These are phyloP conservation scores for Planiliza haematocheilus DNA, from an alignment of 2,113 vertebrate species.

Conservation along the genomic window DNA sequence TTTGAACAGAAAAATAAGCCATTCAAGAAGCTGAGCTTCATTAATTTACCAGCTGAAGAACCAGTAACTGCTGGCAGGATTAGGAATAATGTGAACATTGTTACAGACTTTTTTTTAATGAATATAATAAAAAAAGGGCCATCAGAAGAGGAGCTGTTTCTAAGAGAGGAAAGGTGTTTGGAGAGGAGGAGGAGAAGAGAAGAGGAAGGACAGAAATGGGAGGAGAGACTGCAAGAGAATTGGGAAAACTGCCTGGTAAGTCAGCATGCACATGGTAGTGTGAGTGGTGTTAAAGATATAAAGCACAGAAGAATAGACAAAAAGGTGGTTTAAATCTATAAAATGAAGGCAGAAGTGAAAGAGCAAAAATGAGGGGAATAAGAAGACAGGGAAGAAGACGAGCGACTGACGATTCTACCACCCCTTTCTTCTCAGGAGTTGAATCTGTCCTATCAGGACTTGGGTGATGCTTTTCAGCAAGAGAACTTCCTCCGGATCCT, in stretches of 20 bases:
- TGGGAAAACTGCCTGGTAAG: conserved; percentile 94
- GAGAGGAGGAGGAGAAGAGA: conserved; percentile 77
- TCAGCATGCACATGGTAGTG: not conserved
- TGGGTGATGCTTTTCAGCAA: conserved; percentile 91
- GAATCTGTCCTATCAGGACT: conserved; percentile 95
- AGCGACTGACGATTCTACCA: not conserved
- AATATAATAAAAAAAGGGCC: conserved; percentile 84
- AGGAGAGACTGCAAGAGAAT: conserved; percentile 90
- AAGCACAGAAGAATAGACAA: not conserved
- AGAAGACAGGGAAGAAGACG: not conserved
- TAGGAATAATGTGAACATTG: not conserved
- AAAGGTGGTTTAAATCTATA: not conserved
- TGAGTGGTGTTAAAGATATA: not conserved
- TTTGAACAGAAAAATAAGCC: not conserved
- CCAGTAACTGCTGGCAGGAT: not conserved
- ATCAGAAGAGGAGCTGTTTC: conserved; percentile 83
- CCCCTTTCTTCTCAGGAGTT: conserved; percentile 82
- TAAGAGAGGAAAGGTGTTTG: conserved; percentile 74
- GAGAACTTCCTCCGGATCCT: conserved; percentile 92
- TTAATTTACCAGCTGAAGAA: too few relatives aligned
- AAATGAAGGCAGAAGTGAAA: too few relatives aligned
- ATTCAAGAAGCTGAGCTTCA: too few relatives aligned
- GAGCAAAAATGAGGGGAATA: not conserved
- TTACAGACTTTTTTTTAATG: not conserved
- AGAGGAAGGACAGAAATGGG: conserved; percentile 85